A percentile compares a stretch with the other conserved stretches of the same genome.
Evolutionary conservation across 1,140 invertebrate species (phyloP).

Genomic region (Bombus soroeensis): DNA sequence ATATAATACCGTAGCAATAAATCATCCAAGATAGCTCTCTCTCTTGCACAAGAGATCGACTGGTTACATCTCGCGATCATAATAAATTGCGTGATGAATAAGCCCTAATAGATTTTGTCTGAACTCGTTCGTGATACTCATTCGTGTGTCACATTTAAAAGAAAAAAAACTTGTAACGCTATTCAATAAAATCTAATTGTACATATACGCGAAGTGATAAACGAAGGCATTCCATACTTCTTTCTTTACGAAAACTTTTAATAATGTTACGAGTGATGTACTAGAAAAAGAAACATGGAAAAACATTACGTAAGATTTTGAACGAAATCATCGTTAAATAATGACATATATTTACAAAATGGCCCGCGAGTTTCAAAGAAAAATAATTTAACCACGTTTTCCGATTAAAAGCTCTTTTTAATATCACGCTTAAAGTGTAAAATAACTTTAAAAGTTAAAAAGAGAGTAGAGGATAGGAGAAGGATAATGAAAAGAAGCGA

Average conservation of each 20-base stretch:
- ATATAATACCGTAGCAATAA: neutral
- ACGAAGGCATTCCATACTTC: neutral
- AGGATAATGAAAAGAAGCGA: slow-evolving; percentile 25
- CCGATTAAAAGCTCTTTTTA: neutral
- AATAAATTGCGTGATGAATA: neutral
- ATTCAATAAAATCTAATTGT: neutral
- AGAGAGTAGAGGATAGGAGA: slow-evolving; percentile 1
- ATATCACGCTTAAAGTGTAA: neutral
- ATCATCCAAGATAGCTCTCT: neutral
- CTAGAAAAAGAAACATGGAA: neutral
- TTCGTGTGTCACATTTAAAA: neutral
- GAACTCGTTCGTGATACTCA: neutral
- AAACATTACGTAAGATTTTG: neutral
- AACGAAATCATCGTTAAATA: neutral
- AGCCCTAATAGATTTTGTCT: neutral
- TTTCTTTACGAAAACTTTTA: too few relatives aligned
- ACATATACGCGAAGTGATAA: neutral
- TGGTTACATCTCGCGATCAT: neutral
- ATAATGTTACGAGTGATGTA: neutral
- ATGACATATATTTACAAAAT: neutral
- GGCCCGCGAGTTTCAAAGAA: slow-evolving; percentile 70
- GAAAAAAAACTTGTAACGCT: too few relatives aligned
- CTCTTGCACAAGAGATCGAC: neutral
- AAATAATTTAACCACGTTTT: slow-evolving; percentile 59
- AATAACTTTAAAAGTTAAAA: neutral